Percentiles rank a stretch among this genome's conserved stretches.
Evolutionary conservation across 2,113 vertebrate species (phyloP).

Genomic region (Fukomys damarensis): DNA sequence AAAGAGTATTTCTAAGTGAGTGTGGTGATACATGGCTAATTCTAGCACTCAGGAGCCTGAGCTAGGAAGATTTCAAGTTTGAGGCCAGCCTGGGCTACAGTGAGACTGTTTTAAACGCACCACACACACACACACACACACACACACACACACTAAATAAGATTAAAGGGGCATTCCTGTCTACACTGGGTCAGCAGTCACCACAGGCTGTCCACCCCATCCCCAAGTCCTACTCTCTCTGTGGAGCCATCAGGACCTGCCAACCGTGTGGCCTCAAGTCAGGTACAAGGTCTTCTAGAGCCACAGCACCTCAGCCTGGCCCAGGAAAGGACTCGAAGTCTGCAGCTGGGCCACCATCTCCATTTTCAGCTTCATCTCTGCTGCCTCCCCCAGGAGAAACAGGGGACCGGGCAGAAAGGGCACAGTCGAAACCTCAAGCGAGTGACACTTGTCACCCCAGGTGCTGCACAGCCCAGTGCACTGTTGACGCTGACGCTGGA

Average conservation of each 20-base stretch:
- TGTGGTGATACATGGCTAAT: not conserved
- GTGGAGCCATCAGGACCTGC: not conserved
- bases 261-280: not conserved
- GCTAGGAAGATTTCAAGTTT: not conserved
- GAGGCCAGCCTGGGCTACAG: not conserved
- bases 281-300: not conserved
- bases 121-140: not conserved
- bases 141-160: not conserved
- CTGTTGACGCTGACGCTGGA: not conserved
- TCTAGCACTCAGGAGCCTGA: not conserved
- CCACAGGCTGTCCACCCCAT: not conserved
- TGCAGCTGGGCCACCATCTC: not conserved
- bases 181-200: not conserved
- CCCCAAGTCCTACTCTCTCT: not conserved
- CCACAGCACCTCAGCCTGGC: not conserved
- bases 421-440: not conserved
- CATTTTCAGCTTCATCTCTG: not conserved
- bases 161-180: not conserved
- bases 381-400: not conserved
- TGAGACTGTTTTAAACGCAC: too few species aligned
- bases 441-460: not conserved
- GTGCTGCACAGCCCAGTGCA: rapidly evolving
- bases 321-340: not conserved
- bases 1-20: not conserved
- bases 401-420: not conserved